These are phyloP conservation scores for Epinephelus lanceolatus DNA, from an alignment of 2,113 vertebrate species.

Conservation along the genomic window DNA sequence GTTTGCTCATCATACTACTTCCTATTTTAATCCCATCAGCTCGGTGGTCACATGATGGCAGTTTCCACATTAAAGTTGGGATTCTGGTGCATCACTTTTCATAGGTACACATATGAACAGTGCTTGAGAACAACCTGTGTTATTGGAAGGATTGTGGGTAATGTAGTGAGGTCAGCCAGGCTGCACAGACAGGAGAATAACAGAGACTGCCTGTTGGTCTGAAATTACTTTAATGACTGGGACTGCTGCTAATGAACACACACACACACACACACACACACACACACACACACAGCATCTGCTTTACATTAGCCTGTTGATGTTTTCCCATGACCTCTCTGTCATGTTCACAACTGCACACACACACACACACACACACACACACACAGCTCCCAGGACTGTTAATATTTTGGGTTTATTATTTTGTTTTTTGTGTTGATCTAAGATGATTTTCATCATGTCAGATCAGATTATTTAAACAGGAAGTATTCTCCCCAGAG, in stretches of 20 bases:
- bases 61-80: no score
- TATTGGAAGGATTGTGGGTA: slow-evolving; percentile 16
- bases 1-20: no score
- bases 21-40: no score
- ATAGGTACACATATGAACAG: no score
- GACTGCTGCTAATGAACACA: not conserved
- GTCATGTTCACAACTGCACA: slow-evolving; percentile 19
- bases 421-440: not conserved
- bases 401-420: not conserved
- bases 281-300: slow-evolving; percentile 32
- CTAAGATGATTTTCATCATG: not conserved
- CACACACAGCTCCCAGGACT: not conserved
- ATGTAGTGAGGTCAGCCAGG: not conserved
- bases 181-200: not conserved
- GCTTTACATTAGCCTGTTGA: slow-evolving; percentile 44
- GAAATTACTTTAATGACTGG: not conserved
- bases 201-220: not conserved
- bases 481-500: not conserved
- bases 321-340: slow-evolving; percentile 53
- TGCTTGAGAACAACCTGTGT: no score
- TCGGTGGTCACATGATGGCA: no score
- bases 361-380: not conserved
- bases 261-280: slow-evolving; percentile 31
- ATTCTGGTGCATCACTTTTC: no score
- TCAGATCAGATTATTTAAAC: not conserved